Base-by-base conservation (phyloP, 2,113 vertebrate genomes). In the Lycaon pictus region DNA sequence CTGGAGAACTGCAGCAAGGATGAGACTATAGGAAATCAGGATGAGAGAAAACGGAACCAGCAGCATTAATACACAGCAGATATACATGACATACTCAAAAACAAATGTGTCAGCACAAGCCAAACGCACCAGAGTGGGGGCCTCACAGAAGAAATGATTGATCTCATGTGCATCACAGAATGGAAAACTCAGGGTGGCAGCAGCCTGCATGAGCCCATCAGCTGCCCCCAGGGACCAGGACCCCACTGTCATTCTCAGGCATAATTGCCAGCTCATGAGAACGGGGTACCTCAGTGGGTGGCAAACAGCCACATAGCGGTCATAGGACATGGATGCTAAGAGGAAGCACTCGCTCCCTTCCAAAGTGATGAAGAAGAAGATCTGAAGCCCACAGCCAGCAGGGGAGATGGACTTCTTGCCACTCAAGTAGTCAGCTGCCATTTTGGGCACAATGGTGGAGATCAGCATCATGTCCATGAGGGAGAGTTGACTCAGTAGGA, bases 281-380 rank as follows among this genome's bases (percentile, higher is more conserved):
- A 48, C 0, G 0, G 35, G 4, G 7, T 93, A 87, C 23, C 35
- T 1, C 51, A 93, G 83, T 1, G 92, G 74, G 27, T 88, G 92
- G 35, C 84, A 94, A 6, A 80, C 22, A 35, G 83, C 83, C 19
- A 69, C 51, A 23, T 48, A 96, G 58, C 23, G 67, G 37, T 95
- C 96, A n/a, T 96, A 96, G 32, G 93, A 92, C 88, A 95, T 88
- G 32, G 88, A 69, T 17, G 87, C 43, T 7, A 96, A 23, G 23
- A 96, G 92, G 27, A 96, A 93, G 29, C 86, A 62, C 27, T 93
- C 80, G 7, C 71, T 72, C 1, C 80, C 80, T 12, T 62, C 92
- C 53, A 96, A 32, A 6, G 95, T 93, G 10, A 72, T 55, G 0
- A 69, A 72, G 15, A 96, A 12, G 56, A 96, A 90, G 7, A 96